phyloP scores from a whole-genome alignment of 2,888 invertebrate genomes.

The Pandemis corylana region DNA sequence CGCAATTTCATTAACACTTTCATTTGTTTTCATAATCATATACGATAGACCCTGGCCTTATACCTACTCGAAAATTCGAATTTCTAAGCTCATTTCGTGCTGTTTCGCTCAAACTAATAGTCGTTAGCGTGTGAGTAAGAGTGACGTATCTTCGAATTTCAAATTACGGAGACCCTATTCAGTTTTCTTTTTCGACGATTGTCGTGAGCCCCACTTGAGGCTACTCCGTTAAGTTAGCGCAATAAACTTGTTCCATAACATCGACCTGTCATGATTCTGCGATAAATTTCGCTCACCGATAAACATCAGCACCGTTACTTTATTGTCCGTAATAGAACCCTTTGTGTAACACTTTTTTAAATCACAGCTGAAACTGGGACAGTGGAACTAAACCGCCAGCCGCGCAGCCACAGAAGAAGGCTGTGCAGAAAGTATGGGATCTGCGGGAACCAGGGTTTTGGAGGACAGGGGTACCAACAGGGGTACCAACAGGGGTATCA shows the following conservation, averaged over 20 bases:
- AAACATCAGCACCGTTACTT: slow-evolving; percentile 55
- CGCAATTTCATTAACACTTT: too few relatives aligned
- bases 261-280: slow-evolving; percentile 52
- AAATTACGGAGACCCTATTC: too few relatives aligned
- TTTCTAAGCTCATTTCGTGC: too few relatives aligned
- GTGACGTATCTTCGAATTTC: too few relatives aligned
- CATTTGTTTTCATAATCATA: too few relatives aligned
- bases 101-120: too few relatives aligned
- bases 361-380: slow-evolving; percentile 54
- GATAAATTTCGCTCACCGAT: slow-evolving; percentile 55
- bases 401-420: slow-evolving; percentile 61
- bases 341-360: slow-evolving; percentile 47
- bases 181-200: not conserved
- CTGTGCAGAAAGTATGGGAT: slow-evolving; percentile 66
- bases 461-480: slow-evolving; percentile 42
- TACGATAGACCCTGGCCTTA: too few relatives aligned
- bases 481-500: slow-evolving; percentile 47
- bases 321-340: slow-evolving; percentile 53
- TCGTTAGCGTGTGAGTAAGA: too few relatives aligned
- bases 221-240: slow-evolving; percentile 25
- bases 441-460: slow-evolving; percentile 51
- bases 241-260: slow-evolving; percentile 52
- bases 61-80: too few relatives aligned
- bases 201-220: slow-evolving; percentile 18
- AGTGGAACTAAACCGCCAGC: slow-evolving; percentile 50